These are phyloP conservation scores for Aviceda subcristata DNA, from an alignment of 2,113 vertebrate species.

Conservation along the genomic window DNA sequence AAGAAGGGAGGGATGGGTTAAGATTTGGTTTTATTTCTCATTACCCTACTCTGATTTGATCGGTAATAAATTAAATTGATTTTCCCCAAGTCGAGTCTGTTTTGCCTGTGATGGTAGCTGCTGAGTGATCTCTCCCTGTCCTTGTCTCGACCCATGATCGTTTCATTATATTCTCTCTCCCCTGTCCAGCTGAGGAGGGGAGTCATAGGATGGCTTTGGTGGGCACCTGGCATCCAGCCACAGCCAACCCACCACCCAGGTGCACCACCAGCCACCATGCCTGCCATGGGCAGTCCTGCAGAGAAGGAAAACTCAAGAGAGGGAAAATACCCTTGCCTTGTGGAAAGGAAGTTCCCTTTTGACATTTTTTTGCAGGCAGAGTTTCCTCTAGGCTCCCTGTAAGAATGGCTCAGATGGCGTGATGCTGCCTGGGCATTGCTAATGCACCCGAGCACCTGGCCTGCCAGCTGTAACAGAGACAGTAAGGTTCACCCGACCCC, in stretches of 20 bases:
- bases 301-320: background rate
- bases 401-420: background rate
- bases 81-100: no score
- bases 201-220: background rate
- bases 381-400: background rate
- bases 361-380: background rate
- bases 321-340: background rate
- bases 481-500: background rate
- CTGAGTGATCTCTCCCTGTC: no score
- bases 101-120: no score
- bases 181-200: background rate
- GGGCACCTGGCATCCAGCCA: background rate
- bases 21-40: no score
- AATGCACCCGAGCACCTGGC: fast-evolving
- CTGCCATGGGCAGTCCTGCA: background rate
- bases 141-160: no score
- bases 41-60: no score
- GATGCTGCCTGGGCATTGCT: background rate
- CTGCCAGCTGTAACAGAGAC: background rate
- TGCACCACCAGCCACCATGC: no score
- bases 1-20: background rate
- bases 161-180: no score
- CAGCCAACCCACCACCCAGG: background rate
- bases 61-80: no score
- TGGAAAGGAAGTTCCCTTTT: background rate